Evolutionary conservation across 2,113 vertebrate species (phyloP), one percentile per base, ranked within the genome.

Genomic region (Misgurnus mizolepis): DNA sequence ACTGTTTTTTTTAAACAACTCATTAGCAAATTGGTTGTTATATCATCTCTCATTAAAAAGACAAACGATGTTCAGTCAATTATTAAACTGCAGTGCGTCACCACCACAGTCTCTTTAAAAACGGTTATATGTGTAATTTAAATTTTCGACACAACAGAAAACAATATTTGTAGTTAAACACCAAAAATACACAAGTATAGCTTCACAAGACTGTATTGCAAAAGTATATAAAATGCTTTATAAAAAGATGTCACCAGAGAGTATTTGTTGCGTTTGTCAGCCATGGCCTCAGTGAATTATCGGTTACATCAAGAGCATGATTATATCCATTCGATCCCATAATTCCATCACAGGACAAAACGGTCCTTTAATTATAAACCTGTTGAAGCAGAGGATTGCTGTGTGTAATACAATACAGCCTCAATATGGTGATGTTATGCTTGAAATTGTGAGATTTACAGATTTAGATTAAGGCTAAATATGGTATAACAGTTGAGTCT

Each of bases 151-250:
- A 79, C 11, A 72, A 69, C 15, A 78, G 43, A 56, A 56, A 72
- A 78, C 41, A 1, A 3, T 53, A 50, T 71, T 72, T 71, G 47
- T 69, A 79, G 47, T 70, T 76, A 15, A 69, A 73, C 78, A 49
- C 56, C 41, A 72, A 81, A 53, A 18, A 85, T 22, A 66, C 55
- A 17, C 4, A 65, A 66, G 18, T 47, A 75, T 67, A 76, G 18
- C 40, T 67, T 58, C 60, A 67, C 41, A 82, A 41, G 34, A 76
- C 50, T 47, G 62, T 49, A 69, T 67, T 65, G 80, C 49, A 79
- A 83, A 80, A 79, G 81, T 75, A 68, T 80, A 87, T 80, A 82
- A 86, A 87, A 84, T 72, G 64, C 18, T 69, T 67, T 82, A 73
- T 81, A 81, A 84, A 86, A 85, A 79, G 76, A 81, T 76, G 83